Conservation (phyloP, 2,113 vertebrate species). For the Sceloporus undulatus region DNA sequence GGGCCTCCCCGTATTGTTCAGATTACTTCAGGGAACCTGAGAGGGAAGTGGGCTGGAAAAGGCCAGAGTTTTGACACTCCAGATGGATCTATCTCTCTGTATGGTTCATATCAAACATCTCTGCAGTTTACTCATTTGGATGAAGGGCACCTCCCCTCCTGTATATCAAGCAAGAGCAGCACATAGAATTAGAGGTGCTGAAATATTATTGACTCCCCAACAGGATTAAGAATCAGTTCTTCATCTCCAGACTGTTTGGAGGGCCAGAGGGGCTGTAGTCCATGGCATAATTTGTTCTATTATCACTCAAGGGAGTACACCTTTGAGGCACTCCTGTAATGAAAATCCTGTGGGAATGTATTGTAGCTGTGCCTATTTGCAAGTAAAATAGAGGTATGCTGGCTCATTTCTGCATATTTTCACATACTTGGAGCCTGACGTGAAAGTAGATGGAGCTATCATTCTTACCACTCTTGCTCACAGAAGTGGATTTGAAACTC, state of each 20-base stretch:
- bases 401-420: background rate
- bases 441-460: background rate
- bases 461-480: background rate
- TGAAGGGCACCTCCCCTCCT: background rate
- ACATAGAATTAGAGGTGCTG: background rate
- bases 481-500: background rate
- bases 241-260: background rate
- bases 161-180: background rate
- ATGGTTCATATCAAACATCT: background rate
- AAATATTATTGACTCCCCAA: background rate
- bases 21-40: background rate
- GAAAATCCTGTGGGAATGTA: slow-evolving; percentile 7
- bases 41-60: background rate
- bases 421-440: background rate
- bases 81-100: background rate
- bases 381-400: background rate
- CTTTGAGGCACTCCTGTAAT: background rate
- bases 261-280: background rate
- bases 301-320: background rate
- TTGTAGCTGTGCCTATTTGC: background rate
- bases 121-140: background rate
- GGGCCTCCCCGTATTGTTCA: background rate
- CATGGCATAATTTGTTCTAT: background rate
- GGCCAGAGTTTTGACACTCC: background rate
- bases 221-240: background rate